phyloP scores from a whole-genome alignment of 2,888 invertebrate genomes.

The Chloroclysta siterata region DNA sequence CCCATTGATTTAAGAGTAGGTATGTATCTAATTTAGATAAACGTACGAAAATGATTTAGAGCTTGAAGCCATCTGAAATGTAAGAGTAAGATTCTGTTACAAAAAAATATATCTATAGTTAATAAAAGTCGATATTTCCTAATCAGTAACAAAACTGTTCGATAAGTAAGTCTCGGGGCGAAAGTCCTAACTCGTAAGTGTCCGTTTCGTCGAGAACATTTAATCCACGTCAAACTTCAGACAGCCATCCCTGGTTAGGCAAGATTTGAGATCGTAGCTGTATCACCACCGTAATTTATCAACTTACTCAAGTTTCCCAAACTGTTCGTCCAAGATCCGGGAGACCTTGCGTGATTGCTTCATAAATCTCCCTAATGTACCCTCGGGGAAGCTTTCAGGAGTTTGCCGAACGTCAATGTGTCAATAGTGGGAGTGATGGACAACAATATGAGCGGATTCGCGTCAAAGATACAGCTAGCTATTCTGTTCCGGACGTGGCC shows the following conservation, averaged over 20 bases:
- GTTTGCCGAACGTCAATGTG: conserved; percentile 28
- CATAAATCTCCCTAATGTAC: conserved; percentile 32
- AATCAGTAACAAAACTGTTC: not conserved
- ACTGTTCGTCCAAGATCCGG: conserved; percentile 13
- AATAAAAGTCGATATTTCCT: not conserved
- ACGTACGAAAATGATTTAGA: no score
- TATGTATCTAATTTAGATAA: no score
- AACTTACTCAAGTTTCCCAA: conserved; percentile 12
- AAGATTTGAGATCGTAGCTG: conserved; percentile 3
- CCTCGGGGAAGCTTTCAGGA: conserved; percentile 16
- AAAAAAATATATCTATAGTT: no score
- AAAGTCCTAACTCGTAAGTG: conserved; percentile 2
- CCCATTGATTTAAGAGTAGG: no score
- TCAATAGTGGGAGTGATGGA: conserved; percentile 31
- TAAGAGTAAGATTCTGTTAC: no score
- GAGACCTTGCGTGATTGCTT: conserved; percentile 31
- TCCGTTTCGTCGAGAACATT: not conserved
- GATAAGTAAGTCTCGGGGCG: not conserved
- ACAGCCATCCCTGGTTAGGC: conserved; percentile 11
- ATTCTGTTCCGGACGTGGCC: not conserved
- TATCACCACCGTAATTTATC: conserved; percentile 21
- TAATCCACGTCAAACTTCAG: conserved; percentile 11
- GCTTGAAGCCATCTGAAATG: no score
- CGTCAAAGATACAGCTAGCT: not conserved
- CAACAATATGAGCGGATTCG: conserved; percentile 9